Percentiles rank a stretch among this genome's conserved stretches.
These are phyloP conservation scores for Leptosomus discolor DNA, from an alignment of 2,113 vertebrate genomes.

Conservation along the genomic window DNA sequence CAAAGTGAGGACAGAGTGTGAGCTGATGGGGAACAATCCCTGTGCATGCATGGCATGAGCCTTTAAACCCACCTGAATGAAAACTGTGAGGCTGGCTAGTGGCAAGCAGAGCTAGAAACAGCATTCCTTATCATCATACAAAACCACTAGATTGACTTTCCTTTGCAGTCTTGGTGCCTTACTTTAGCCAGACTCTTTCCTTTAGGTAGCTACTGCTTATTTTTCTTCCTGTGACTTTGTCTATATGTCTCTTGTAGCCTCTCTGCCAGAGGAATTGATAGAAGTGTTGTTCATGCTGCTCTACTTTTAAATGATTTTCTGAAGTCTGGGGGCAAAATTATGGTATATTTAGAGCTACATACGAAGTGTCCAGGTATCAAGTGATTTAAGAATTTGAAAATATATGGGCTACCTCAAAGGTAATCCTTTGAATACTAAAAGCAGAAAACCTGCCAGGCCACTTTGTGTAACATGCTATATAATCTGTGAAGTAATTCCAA, in stretches of 20 bases:
- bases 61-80: not conserved
- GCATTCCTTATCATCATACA: not conserved
- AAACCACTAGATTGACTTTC: not conserved
- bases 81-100: not conserved
- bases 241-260: not conserved
- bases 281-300: not conserved
- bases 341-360: not conserved
- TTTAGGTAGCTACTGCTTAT: not conserved
- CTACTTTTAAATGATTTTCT: not conserved
- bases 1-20: not conserved
- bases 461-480: not conserved
- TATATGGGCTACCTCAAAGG: not conserved
- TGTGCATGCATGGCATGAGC: not conserved
- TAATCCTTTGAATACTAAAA: slow-evolving; percentile 16
- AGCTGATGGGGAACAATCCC: not conserved
- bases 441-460: not conserved
- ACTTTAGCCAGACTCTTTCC: not conserved
- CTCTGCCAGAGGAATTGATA: not conserved
- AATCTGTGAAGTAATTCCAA: not conserved
- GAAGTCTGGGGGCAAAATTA: not conserved
- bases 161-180: not conserved
- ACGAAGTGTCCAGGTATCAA: not conserved
- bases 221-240: not conserved
- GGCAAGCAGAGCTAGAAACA: not conserved
- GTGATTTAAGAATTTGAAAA: slow-evolving; percentile 22